These are phyloP conservation scores for Ptilodon capucinus DNA, from an alignment of 2,888 invertebrate genomes.

Conservation along the genomic window DNA sequence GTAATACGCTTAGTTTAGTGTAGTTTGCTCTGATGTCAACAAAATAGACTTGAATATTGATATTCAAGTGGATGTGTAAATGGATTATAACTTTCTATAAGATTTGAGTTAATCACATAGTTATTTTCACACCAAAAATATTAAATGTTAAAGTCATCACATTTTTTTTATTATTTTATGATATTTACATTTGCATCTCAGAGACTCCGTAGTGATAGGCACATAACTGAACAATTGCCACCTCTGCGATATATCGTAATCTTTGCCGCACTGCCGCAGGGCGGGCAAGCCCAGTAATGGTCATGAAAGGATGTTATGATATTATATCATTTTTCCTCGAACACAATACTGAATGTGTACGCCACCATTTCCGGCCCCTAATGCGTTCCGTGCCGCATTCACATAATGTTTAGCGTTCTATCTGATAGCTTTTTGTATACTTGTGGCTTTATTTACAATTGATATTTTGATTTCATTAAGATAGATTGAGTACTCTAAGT, in stretches of 20 bases:
- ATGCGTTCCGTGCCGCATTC: conserved; percentile 65
- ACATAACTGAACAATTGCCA: conserved; percentile 2
- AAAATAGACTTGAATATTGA: too few relatives aligned
- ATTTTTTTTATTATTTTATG: not conserved
- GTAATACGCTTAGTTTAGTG: too few relatives aligned
- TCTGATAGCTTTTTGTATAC: conserved; percentile 46
- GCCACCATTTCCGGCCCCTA: conserved; percentile 72
- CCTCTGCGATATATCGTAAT: conserved; percentile 11
- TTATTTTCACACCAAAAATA: too few relatives aligned
- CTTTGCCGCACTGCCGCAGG: conserved; percentile 39
- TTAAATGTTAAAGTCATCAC: too few relatives aligned
- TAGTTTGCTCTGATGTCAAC: too few relatives aligned
- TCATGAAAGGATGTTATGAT: conserved; percentile 79
- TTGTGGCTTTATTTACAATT: conserved; percentile 30
- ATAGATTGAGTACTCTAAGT: conserved; percentile 1
- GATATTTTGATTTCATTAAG: conserved; percentile 12
- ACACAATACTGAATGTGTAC: conserved; percentile 68
- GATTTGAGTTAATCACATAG: too few relatives aligned
- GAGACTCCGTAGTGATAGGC: conserved; percentile 14
- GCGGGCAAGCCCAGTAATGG: conserved; percentile 70
- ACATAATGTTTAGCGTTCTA: conserved; percentile 47
- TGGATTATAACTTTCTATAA: too few relatives aligned
- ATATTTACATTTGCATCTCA: not conserved
- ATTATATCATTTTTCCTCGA: conserved; percentile 78
- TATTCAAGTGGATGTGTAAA: too few relatives aligned